A percentile compares a stretch with the other conserved stretches of the same genome.
phyloP scores from a whole-genome alignment of 2,888 invertebrate genomes.

The Apamea epomidion region DNA sequence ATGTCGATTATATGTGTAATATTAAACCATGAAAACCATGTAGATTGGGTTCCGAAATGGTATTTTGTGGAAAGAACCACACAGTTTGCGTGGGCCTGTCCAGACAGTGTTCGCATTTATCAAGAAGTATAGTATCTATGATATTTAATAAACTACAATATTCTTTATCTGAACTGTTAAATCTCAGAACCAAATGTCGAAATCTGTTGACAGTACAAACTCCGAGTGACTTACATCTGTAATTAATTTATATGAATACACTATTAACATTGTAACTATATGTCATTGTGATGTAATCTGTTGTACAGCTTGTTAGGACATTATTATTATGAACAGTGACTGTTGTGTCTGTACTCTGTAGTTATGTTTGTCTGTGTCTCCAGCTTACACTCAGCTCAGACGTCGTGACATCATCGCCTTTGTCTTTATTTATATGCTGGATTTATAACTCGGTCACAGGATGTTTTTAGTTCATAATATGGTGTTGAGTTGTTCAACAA shows the following conservation, averaged over 20 bases:
- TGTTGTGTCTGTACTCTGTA: constrained; percentile 11
- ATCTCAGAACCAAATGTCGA: not conserved
- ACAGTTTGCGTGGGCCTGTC: too few species aligned
- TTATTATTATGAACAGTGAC: constrained; percentile 27
- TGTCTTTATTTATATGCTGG: constrained; percentile 11
- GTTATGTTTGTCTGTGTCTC: not conserved
- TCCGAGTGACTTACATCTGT: not conserved
- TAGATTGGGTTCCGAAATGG: too few species aligned
- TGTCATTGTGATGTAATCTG: constrained; percentile 22
- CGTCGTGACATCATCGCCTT: constrained; percentile 40
- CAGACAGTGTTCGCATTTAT: too few species aligned
- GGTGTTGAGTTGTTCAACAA: constrained; percentile 19
- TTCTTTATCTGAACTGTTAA: not conserved
- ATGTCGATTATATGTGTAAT: too few species aligned
- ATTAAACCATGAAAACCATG: too few species aligned
- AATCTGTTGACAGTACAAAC: constrained; percentile 10
- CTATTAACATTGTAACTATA: not conserved
- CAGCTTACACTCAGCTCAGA: not conserved
- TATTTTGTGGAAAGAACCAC: too few species aligned
- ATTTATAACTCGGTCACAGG: not conserved
- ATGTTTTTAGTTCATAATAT: constrained; percentile 14
- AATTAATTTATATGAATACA: constrained; percentile 20
- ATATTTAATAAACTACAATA: not conserved
- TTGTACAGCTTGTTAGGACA: constrained; percentile 14
- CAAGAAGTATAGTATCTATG: too few species aligned